Base-by-base conservation (phyloP, 2,888 invertebrate species). In the Aquatica leii region DNA sequence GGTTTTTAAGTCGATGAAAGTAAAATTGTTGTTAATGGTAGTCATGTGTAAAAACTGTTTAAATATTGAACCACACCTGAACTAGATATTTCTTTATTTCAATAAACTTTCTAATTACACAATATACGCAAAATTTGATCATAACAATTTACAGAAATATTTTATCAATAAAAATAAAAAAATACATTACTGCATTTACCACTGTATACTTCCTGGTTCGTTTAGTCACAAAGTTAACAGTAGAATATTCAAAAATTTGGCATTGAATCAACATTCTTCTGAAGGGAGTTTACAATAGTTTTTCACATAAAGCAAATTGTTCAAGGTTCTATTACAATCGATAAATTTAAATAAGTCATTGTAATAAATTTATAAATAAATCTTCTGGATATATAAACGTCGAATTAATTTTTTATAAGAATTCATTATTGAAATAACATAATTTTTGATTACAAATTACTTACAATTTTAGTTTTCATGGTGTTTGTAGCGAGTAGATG, bases 381-480 rank as follows among this genome's bases (percentile, higher is more conserved):
- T n/a, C n/a, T n/a, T n/a, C n/a, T n/a, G n/a, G n/a, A n/a, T n/a
- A n/a, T n/a, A n/a, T n/a, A n/a, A n/a, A n/a, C n/a, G n/a, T n/a
- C n/a, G n/a, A n/a, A n/a, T n/a, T n/a, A n/a, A n/a, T n/a, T n/a
- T n/a, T n/a, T n/a, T n/a, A n/a, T n/a, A n/a, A n/a, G n/a, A n/a
- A n/a, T n/a, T n/a, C n/a, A n/a, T n/a, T n/a, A n/a, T n/a, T n/a
- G n/a, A n/a, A n/a, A n/a, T n/a, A n/a, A n/a, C n/a, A 6, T 4
- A 24, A 24, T 24, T 24, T 24, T 2, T 24, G 24, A 24, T 52
- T 37, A 21, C 34, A 43, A 50, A 49, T 54, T 79, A 81, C 81
- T 81, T 77, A 81, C 81, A 76, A 78, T 77, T 80, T 71, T 79
- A 66, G 78, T 71, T 68, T 76, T 73, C 81, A 80, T 81, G 77